Conservation (phyloP, 2,797 vertebrate genomes). For the Enteromius trimaculatus region DNA sequence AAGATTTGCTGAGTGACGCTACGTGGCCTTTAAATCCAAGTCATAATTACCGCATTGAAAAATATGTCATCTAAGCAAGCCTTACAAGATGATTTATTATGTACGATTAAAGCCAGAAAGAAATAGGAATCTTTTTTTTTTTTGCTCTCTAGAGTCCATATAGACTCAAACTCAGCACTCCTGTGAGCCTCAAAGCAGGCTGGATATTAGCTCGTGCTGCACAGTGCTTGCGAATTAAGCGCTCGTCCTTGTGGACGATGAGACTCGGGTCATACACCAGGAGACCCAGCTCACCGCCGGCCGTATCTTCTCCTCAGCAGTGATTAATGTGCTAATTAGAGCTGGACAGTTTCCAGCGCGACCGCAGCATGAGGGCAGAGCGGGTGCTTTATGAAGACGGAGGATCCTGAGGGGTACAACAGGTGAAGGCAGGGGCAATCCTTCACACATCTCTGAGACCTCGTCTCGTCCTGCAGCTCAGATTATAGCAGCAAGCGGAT, state of each 20-base stretch:
- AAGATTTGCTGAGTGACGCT: slow-evolving; percentile 9
- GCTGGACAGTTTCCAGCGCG: slow-evolving; percentile 45
- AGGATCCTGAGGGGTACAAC: slow-evolving; percentile 66
- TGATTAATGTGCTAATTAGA: slow-evolving; percentile 65
- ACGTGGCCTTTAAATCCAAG: slow-evolving; percentile 10
- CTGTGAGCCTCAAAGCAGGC: slow-evolving; percentile 22
- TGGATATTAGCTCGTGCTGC: slow-evolving; percentile 35
- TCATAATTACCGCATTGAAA: slow-evolving; percentile 16
- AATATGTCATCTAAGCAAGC: slow-evolving; percentile 23
- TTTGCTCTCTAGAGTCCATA: slow-evolving; percentile 13
- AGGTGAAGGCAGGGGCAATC: slow-evolving; percentile 67
- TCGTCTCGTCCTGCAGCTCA: slow-evolving; percentile 54
- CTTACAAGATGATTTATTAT: slow-evolving; percentile 42
- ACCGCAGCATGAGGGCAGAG: slow-evolving; percentile 36
- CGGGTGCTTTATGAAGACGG: slow-evolving; percentile 48
- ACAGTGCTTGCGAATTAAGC: slow-evolving; percentile 42
- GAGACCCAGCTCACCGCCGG: slow-evolving; percentile 45
- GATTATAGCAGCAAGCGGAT: slow-evolving; percentile 39
- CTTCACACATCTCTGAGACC: not conserved
- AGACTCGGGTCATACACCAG: slow-evolving; percentile 54
- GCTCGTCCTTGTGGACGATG: slow-evolving; percentile 56
- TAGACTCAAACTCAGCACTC: slow-evolving; percentile 25
- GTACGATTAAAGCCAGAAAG: slow-evolving; percentile 35
- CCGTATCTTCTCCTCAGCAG: slow-evolving; percentile 47
- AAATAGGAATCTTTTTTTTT: slow-evolving; percentile 27